Evolutionary conservation across 2,888 invertebrate genomes (phyloP).

Genomic region (Cephalotes varians): DNA sequence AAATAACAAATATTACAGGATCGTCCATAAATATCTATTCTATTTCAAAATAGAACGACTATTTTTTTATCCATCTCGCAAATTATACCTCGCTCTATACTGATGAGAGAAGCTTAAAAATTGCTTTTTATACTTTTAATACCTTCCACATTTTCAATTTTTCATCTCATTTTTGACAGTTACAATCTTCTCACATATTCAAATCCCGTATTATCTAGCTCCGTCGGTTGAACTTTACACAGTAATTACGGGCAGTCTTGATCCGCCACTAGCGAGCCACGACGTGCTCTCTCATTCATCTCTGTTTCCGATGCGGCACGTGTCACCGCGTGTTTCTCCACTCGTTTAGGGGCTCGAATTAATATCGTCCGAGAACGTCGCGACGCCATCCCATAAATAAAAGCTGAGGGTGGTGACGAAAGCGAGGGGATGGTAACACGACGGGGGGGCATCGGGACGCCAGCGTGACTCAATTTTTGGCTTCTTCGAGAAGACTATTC

Average conservation of each 20-base stretch:
- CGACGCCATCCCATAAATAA: constrained; percentile 60
- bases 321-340: constrained; percentile 56
- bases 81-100: not conserved
- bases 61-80: not conserved
- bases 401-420: constrained; percentile 29
- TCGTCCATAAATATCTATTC: not conserved
- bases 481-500: not conserved
- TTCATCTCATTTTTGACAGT: not conserved
- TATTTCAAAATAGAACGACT: not conserved
- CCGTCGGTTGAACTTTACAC: not conserved
- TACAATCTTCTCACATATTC: not conserved
- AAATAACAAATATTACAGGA: not conserved
- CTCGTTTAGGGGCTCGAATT: constrained; percentile 62
- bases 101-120: not conserved
- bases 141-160: not conserved
- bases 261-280: not conserved
- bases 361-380: constrained; percentile 48
- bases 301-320: constrained; percentile 49
- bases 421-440: constrained; percentile 27
- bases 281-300: constrained; percentile 20
- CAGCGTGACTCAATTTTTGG: not conserved
- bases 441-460: not conserved
- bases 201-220: not conserved
- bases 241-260: constrained; percentile 12
- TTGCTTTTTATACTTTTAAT: not conserved